phyloP scores from a whole-genome alignment of 2,888 invertebrate genomes.

The Acleris holmiana region DNA sequence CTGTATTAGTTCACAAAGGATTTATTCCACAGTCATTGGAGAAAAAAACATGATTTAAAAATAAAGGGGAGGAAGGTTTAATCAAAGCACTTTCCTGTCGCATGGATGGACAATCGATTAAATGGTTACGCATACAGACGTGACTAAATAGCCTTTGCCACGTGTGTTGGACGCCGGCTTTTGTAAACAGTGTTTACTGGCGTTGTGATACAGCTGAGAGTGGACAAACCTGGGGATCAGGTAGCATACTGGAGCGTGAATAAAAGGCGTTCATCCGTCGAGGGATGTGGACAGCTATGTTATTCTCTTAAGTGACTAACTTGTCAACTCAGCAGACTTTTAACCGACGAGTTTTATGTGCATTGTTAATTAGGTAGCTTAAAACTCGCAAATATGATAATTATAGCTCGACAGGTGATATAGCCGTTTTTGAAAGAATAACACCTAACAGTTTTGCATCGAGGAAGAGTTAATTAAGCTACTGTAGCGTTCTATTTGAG shows the following conservation, averaged over 20 bases:
- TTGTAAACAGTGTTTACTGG: conserved; percentile 39
- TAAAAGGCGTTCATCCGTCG: conserved; percentile 46
- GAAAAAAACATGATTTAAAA: conserved; percentile 67
- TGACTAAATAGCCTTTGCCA: conserved; percentile 46
- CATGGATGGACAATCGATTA: conserved; percentile 77
- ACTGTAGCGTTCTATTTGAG: too few species aligned
- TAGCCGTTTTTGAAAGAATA: too few species aligned
- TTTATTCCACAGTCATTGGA: conserved; percentile 54
- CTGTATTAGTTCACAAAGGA: conserved; percentile 5
- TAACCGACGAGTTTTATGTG: too few species aligned
- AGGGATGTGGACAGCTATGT: conserved; percentile 40
- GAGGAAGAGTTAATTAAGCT: conserved; percentile 25
- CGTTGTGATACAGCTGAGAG: conserved; percentile 42
- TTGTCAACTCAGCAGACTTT: too few species aligned
- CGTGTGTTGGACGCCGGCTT: conserved; percentile 39
- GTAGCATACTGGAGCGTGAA: conserved; percentile 42
- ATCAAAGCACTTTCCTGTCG: conserved; percentile 74
- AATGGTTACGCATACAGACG: conserved; percentile 57
- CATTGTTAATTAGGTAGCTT: too few species aligned
- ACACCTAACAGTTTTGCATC: conserved; percentile 34
- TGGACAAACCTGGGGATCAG: conserved; percentile 34
- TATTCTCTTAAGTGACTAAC: too few species aligned
- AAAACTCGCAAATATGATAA: too few species aligned
- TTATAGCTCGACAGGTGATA: too few species aligned
- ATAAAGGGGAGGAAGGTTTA: conserved; percentile 75